Evolutionary conservation across 1,140 invertebrate genomes (phyloP).

Genomic region (Asobara japonica): DNA sequence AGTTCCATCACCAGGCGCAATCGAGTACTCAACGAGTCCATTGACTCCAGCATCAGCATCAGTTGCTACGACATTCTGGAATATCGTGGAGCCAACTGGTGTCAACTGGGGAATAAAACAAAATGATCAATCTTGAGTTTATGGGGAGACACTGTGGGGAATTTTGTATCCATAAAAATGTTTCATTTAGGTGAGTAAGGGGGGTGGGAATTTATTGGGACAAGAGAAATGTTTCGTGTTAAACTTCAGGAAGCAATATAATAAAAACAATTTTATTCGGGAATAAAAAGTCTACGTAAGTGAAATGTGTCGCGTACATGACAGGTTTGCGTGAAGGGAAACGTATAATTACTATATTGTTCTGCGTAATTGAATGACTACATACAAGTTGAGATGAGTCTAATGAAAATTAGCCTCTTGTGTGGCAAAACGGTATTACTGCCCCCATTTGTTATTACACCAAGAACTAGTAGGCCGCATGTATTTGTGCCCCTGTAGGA

Average conservation of each 20-base stretch:
- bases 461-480: too few species aligned
- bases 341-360: too few species aligned
- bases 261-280: background rate
- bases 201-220: background rate
- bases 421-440: too few species aligned
- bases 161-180: background rate
- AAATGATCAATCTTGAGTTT: background rate
- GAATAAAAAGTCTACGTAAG: background rate
- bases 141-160: background rate
- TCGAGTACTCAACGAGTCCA: slow-evolving; percentile 84
- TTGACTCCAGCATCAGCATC: slow-evolving; percentile 90
- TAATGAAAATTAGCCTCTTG: too few species aligned
- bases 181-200: background rate
- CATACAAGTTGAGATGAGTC: too few species aligned
- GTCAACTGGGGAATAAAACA: slow-evolving; percentile 73
- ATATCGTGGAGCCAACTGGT: slow-evolving; percentile 87
- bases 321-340: too few species aligned
- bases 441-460: too few species aligned
- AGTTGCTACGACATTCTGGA: slow-evolving; percentile 82
- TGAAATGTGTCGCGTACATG: too few species aligned
- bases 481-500: too few species aligned
- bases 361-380: too few species aligned
- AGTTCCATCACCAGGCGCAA: slow-evolving; percentile 67
- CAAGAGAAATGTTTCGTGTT: background rate
- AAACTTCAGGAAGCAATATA: background rate